Base-by-base conservation (phyloP, 2,888 invertebrate species). In the Lochmaea crataegi region DNA sequence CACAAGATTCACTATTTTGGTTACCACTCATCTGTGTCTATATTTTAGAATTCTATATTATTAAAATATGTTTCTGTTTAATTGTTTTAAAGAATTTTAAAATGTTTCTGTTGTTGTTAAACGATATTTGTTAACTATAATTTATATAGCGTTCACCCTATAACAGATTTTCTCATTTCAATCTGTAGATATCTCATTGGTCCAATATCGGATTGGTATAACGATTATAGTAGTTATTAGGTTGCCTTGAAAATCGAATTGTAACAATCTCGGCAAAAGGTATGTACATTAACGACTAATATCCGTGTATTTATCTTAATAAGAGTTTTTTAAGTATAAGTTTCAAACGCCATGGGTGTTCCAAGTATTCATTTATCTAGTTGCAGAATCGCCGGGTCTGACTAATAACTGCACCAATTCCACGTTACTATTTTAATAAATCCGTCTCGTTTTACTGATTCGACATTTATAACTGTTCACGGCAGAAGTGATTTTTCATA, bases 291-390 rank as follows among this genome's bases (percentile, higher is more conserved):
- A 76, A 72, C 73, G 68, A 76, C 72, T 74, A 74, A 76, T 74
- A 71, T 74, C 63, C 64, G 61, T 76, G 71, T 74, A 74, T 72
- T 76, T 74, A 74, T 74, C 74, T 72, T 74, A 74, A 76, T 74
- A 72, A 76, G 74, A 51, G 68, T 74, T 74, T 76, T 74, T 76
- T 67, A 68, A 67, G 63, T 71, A 75, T 74, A 61, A 70, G 67
- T 73, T 71, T 70, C 67, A 69, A 73, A 61, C 76, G 65, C 76
- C 68, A 76, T 76, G 73, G 76, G 76, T 73, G 76, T 76, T 76
- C 76, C 72, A 41, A 72, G 70, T 71, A 61, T 71, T 71, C 73
- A 75, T 73, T 75, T 73, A 75, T 72, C 65, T 72, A 72, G 72
- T 72, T 72, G 70, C 68, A 67, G 57, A 48, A 70, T 56, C 71